A percentile compares a stretch with the other conserved stretches of the same genome.
Conservation (phyloP, 2,888 invertebrate species). For the Drosophila kuntzei region DNA sequence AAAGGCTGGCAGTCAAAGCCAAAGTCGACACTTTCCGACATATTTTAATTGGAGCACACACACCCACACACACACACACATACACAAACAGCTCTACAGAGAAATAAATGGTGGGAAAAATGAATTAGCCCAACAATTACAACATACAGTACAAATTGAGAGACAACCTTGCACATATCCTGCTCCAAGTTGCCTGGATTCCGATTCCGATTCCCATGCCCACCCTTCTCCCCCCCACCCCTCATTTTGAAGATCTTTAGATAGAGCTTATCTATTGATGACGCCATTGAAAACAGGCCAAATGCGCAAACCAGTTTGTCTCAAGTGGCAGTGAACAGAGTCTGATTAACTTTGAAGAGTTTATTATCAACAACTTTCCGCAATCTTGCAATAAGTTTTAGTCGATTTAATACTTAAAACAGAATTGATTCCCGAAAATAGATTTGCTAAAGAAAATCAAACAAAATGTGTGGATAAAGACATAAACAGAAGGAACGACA, state of each 20-base stretch:
- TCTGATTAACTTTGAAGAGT: constrained; percentile 21
- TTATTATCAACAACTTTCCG: constrained; percentile 14
- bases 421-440: neutral
- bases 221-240: no score
- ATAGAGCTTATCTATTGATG: constrained; percentile 54
- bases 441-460: neutral
- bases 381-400: neutral
- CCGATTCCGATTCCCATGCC: constrained; percentile 8
- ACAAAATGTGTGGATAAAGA: neutral
- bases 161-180: constrained; percentile 55
- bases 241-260: constrained; percentile 12
- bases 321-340: constrained; percentile 28
- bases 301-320: constrained; percentile 56
- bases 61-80: constrained; percentile 15
- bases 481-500: neutral
- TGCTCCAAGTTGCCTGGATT: constrained; percentile 26
- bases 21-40: constrained; percentile 48
- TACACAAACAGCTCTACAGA: neutral
- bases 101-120: constrained; percentile 42
- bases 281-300: constrained; percentile 53
- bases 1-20: constrained; percentile 52
- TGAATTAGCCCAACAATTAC: constrained; percentile 42
- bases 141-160: constrained; percentile 21
- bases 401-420: neutral
- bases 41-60: constrained; percentile 59